Evolutionary conservation across 2,113 vertebrate genomes (phyloP).

Genomic region (Phyllostomus discolor): DNA sequence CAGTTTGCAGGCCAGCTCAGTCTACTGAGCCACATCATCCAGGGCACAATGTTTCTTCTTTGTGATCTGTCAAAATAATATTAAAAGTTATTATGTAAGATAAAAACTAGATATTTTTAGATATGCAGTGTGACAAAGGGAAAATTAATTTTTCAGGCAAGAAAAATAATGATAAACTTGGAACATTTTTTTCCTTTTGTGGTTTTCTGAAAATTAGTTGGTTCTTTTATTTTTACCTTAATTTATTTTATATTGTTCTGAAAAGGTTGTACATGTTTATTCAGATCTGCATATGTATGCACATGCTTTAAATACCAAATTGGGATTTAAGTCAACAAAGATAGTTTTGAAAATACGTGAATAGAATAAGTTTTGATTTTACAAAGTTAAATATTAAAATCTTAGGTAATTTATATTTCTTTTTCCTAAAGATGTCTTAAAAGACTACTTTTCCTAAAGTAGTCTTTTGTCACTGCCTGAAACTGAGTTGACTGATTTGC

Average conservation of each 20-base stretch:
- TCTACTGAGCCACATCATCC: too few relatives aligned
- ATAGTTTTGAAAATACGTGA: background rate
- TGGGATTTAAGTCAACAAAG: background rate
- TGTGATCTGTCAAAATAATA: background rate
- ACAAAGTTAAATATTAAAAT: background rate
- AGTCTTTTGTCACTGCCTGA: background rate
- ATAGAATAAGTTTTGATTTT: background rate
- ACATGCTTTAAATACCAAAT: background rate
- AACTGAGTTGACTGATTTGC: background rate
- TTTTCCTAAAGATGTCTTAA: background rate
- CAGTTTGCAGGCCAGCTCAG: too few relatives aligned
- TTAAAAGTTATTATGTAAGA: background rate
- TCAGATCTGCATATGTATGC: background rate
- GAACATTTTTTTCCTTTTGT: background rate
- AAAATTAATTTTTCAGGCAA: constrained; percentile 43
- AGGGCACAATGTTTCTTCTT: background rate
- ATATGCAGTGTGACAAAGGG: background rate
- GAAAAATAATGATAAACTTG: background rate
- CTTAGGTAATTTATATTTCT: background rate
- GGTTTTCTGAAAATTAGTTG: background rate
- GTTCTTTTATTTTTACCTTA: constrained; percentile 29
- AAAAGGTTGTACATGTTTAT: background rate
- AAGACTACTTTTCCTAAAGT: too few relatives aligned
- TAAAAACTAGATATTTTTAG: constrained; percentile 40
- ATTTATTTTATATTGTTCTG: background rate